These are phyloP conservation scores for Arnoldichthys spilopterus DNA, from an alignment of 2,797 vertebrate species.

Conservation along the genomic window DNA sequence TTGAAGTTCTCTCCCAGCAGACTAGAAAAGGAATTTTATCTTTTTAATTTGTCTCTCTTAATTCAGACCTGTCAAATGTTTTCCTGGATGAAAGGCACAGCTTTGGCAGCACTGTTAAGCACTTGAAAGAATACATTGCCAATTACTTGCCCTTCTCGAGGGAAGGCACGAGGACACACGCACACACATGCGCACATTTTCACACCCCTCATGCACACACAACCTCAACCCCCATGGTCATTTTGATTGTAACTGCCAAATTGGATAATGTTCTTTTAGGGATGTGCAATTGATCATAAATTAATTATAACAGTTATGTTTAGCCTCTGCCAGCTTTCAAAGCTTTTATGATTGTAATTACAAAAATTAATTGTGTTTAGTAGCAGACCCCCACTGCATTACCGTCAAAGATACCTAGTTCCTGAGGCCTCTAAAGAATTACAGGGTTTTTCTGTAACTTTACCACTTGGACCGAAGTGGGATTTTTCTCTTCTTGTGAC, in stretches of 20 bases:
- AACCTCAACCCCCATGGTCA: slow-evolving; percentile 6
- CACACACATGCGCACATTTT: background rate
- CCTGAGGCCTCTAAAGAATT: background rate
- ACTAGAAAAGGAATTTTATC: slow-evolving; percentile 61
- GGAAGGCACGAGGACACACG: background rate
- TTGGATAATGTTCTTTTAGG: slow-evolving; percentile 1
- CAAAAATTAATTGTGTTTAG: background rate
- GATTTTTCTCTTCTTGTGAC: background rate
- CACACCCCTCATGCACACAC: background rate
- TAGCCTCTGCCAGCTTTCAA: background rate
- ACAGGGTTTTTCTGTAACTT: background rate
- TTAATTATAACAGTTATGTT: background rate
- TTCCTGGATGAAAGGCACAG: slow-evolving; percentile 51
- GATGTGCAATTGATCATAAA: slow-evolving; percentile 1
- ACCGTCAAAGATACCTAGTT: background rate
- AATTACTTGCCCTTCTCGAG: slow-evolving; percentile 40
- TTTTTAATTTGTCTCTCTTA: slow-evolving; percentile 60
- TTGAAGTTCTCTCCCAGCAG: slow-evolving; percentile 43
- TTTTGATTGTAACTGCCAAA: slow-evolving; percentile 25
- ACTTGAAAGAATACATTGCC: slow-evolving; percentile 43
- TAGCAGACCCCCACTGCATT: background rate
- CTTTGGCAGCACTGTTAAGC: slow-evolving; percentile 42
- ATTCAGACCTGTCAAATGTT: slow-evolving; percentile 51
- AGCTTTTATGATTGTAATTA: slow-evolving; percentile 2
- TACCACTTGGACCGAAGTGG: no score